Base-by-base conservation (phyloP, 2,888 invertebrate species). In the Tipula unca region DNA sequence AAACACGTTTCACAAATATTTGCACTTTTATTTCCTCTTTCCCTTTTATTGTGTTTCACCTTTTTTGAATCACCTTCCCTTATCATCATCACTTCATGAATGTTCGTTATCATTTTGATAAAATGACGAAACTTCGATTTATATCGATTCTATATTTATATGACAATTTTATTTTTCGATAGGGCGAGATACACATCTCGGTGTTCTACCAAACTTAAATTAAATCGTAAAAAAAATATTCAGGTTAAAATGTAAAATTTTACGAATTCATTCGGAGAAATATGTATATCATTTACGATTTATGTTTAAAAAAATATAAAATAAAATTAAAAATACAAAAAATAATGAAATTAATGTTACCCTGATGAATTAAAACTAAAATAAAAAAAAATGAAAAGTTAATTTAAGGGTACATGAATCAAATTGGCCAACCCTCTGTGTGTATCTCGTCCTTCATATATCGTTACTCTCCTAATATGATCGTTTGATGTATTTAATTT, bases 381-480 rank as follows among this genome's bases (percentile, higher is more conserved):
- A 69, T 25, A 48, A 82, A 29, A 29, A 29, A 82, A 83, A 83
- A 83, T 69, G 25, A 32, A 83, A 83, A 83, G 83, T 32, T 83
- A 83, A 83, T 83, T 83, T 83, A 83, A 83, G 83, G 83, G 83
- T 83, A 83, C n/a, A 83, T 83, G 83, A 83, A 32, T 83, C 32
- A 83, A 83, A 69, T 25, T 69, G 69, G 25, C 13, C 20, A 69
- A 69, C 25, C 25, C 69, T 25, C 69, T 10, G 25, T 69, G 69
- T 69, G 25, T 69, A 8, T 69, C 10, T 17, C 25, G 25, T 69
- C 25, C 69, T 25, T n/a, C 69, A 69, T 69, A 69, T 69, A 25
- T 69, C 25, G 25, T 69, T 69, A 10, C 69, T 69, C 69, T 69
- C 25, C 69, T 69, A 69, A 69, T 69, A 69, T 25, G 25, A 25